Conservation (phyloP, 1,140 invertebrate species). For the Procambarus clarkii region DNA sequence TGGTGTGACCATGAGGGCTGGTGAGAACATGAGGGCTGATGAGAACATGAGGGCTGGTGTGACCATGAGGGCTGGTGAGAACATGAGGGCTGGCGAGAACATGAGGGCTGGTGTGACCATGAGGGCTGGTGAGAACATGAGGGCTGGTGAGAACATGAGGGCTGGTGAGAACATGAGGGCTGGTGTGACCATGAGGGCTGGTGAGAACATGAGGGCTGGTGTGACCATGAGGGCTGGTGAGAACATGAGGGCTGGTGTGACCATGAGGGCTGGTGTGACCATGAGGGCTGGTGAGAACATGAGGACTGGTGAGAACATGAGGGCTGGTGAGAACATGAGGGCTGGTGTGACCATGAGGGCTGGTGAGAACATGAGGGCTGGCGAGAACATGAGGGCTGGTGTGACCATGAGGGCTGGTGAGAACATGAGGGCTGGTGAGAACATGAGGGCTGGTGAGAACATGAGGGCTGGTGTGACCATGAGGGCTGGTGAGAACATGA, state of each 20-base stretch:
- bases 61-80: background rate
- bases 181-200: background rate
- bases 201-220: background rate
- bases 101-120: too few species aligned
- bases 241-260: background rate
- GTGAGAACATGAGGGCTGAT: background rate
- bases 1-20: background rate
- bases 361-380: background rate
- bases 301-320: background rate
- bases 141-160: background rate
- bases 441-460: too few species aligned
- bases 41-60: background rate
- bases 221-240: background rate
- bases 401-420: background rate
- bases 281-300: background rate
- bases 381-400: background rate
- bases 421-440: background rate
- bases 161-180: too few species aligned
- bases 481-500: background rate
- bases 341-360: background rate
- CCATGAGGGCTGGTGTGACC: too few species aligned
- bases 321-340: background rate
- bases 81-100: background rate
- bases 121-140: background rate
- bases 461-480: background rate